Evolutionary conservation across 2,888 invertebrate genomes (phyloP), one percentile per base, ranked within the genome.

Genomic region (Ornithoptera priamus): DNA sequence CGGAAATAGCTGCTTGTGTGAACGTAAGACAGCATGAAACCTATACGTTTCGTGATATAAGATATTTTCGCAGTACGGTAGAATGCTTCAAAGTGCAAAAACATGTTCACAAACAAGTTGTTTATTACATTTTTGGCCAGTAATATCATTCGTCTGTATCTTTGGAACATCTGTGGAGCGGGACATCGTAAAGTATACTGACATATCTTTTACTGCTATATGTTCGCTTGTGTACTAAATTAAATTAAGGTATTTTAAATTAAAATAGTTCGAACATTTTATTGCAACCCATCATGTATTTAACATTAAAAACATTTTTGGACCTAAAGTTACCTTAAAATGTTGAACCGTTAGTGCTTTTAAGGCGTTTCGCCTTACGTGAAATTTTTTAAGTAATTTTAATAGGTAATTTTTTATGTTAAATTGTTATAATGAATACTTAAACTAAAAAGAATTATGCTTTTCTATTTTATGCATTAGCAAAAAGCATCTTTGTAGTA

Each of bases 91-190:
- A 71, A 71, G 70, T 71, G 70, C 70, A 71, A 71, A 71, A 71
- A 71, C 70, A 71, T 71, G 70, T 71, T 71, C 70, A 67, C 70
- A 71, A 71, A 71, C 70, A 71, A 71, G 67, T 71, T 71, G 70
- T 68, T 71, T 71, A 71, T 67, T 71, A 71, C 70, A 71, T 67
- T 71, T 71, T 71, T 71, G 70, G 70, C 46, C 57, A 65, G 67
- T 71, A 67, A 67, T 71, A 67, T 71, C 61, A 71, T 68, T 71
- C 67, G 70, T 67, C 65, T 65, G 67, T 71, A 68, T 71, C 70
- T 71, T 67, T 67, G 70, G 50, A 67, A 61, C 67, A 67, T 71
- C 67, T 71, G 70, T 61, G 67, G 57, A 67, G 61, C 56, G 67
- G 56, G 61, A 67, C 70, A 61, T 68, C 56, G 65, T 62, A 67